phyloP scores from a whole-genome alignment of 2,888 invertebrate genomes.

The Tupiocoris notatus region DNA sequence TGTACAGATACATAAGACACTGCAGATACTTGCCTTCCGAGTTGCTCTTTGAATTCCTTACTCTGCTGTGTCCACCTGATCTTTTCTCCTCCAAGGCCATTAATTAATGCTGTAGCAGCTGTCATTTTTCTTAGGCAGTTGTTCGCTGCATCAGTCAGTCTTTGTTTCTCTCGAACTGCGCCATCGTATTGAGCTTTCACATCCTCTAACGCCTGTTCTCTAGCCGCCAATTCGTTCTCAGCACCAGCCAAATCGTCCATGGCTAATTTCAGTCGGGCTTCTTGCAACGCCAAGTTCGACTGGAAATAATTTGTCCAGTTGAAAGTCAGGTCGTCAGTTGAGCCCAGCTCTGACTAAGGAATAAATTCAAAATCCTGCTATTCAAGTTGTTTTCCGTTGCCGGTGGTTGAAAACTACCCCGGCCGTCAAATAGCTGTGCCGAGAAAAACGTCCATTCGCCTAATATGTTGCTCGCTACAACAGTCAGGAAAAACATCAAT shows the following conservation, averaged over 20 bases:
- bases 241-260: conserved; percentile 86
- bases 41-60: conserved; percentile 86
- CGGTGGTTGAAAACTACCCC: too few relatives aligned
- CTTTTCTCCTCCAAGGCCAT: conserved; percentile 90
- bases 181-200: conserved; percentile 92
- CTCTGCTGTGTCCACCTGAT: conserved; percentile 94
- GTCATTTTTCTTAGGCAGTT: conserved; percentile 93
- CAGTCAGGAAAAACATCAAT: too few relatives aligned
- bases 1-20: too few relatives aligned
- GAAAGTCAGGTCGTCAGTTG: too few relatives aligned
- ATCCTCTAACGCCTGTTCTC: conserved; percentile 82
- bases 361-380: too few relatives aligned
- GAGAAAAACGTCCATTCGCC: too few relatives aligned
- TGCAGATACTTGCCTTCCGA: conserved; percentile 63
- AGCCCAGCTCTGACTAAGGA: too few relatives aligned
- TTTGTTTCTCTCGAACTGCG: conserved; percentile 89
- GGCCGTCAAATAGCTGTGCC: too few relatives aligned
- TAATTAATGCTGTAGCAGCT: conserved; percentile 91
- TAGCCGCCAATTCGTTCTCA: conserved; percentile 83
- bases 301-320: too few relatives aligned
- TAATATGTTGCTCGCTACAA: too few relatives aligned
- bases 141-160: conserved; percentile 88
- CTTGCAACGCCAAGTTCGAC: conserved; percentile 86
- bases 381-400: too few relatives aligned
- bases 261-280: conserved; percentile 83